phyloP scores from a whole-genome alignment of 2,888 invertebrate genomes.

The Melanostoma mellinum region DNA sequence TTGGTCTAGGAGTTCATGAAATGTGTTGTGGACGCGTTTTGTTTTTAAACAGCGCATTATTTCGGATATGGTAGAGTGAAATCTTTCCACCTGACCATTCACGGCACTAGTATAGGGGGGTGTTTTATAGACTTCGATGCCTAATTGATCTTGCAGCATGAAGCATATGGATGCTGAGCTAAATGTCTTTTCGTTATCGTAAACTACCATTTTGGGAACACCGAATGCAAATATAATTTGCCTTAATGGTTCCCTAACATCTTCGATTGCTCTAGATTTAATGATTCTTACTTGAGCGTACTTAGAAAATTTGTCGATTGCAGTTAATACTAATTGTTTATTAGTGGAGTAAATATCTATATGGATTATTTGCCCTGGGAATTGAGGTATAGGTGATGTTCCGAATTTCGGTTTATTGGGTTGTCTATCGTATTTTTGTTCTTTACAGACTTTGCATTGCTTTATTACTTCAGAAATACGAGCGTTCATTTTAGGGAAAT shows the following conservation, averaged over 20 bases:
- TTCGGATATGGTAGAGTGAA: constrained; percentile 57
- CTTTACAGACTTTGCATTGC: constrained; percentile 51
- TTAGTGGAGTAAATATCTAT: constrained; percentile 43
- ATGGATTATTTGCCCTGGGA: constrained; percentile 41
- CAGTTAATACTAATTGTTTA: constrained; percentile 18
- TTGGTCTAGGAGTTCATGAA: constrained; percentile 38
- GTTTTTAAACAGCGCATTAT: constrained; percentile 53
- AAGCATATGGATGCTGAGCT: constrained; percentile 35
- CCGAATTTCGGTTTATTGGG: constrained; percentile 33
- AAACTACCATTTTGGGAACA: constrained; percentile 34
- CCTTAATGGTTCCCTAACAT: constrained; percentile 21
- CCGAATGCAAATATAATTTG: constrained; percentile 33
- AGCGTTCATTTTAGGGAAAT: constrained; percentile 55
- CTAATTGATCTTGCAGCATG: constrained; percentile 37
- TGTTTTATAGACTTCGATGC: constrained; percentile 37
- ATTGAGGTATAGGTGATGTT: constrained; percentile 32
- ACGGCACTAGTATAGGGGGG: constrained; percentile 38
- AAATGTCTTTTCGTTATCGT: constrained; percentile 51
- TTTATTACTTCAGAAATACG: constrained; percentile 55
- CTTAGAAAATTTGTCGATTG: constrained; percentile 32
- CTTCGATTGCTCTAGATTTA: constrained; percentile 27
- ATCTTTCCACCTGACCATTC: constrained; percentile 59
- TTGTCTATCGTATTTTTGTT: constrained; percentile 56
- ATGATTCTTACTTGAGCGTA: constrained; percentile 5
- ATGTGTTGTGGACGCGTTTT: constrained; percentile 16